Evolutionary conservation across 2,113 vertebrate genomes (phyloP), one percentile per base, ranked within the genome.

Genomic region (Tympanuchus pallidicinctus): DNA sequence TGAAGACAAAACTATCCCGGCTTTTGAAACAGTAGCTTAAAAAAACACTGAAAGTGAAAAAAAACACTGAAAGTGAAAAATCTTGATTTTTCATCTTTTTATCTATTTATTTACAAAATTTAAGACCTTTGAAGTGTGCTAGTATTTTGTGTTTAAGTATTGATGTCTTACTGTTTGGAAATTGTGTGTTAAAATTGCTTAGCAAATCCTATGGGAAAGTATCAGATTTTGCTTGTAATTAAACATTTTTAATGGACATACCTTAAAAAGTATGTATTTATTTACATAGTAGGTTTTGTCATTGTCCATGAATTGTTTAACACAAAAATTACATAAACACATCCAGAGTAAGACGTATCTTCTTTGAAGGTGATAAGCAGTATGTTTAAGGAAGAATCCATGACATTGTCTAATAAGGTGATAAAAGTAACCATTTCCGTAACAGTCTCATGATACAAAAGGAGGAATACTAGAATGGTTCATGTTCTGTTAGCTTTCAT

Each of bases 51-150:
- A 63, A 56, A 91, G 24, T 38, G 6, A 10, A 34, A 34, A 34
- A 34, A 34, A 34, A 52, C 6, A 7, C 45, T 43, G 34, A 63
- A 56, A 91, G 24, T 38, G 6, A 10, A 34, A 34, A 34, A 36
- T 28, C 11, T 7, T 40, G 9, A 3, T 1, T 0, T 17, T 63
- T 10, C 8, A 24, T 69, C 1, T 52, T 56, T 30, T 56, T 18
- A 32, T 56, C 16, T 56, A 56, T 45, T 71, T 22, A 15, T 70
- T 38, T 70, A 47, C 11, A 40, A 54, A 21, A 38, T 36, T 48
- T 50, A 70, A 61, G 20, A 70, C 43, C 10, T 36, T 57, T 30
- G 18, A 82, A 36, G 14, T 2, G 3, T 52, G 15, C 5, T 69
- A 42, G 11, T 73, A 43, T 70, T 88, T 52, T 75, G 7, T 80